Base-by-base conservation (phyloP, 2,888 invertebrate species). In the Saturnia japonica region DNA sequence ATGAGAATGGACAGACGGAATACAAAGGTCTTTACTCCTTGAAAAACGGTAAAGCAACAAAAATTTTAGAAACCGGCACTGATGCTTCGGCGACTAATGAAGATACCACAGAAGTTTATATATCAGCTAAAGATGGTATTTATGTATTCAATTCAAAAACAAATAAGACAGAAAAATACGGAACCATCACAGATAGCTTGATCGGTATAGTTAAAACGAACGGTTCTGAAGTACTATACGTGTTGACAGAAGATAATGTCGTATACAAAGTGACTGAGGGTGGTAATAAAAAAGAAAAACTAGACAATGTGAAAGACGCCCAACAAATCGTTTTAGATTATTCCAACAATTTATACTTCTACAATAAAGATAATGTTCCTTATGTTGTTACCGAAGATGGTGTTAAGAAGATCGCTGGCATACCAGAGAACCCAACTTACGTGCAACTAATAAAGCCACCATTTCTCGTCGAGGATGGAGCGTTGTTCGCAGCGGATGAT, bases 231-330 rank as follows among this genome's bases (percentile, higher is more conserved):
- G 34, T 71, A 0, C 77, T 92, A 2, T 93, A 89, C 74, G 84
- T 87, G 28, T 67, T 93, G 0, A 88, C 88, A 8, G 83, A 85
- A 43, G 80, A 86, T 28, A 78, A 87, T 25, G 77, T 83, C 40
- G 67, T 92, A 0, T 91, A 83, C 75, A 89, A 87, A 78, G 87
- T 91, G 0, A 84, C 85, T 8, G 84, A 89, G 14, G 77, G 82
- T 7, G 92, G 91, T 2, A 85, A 79, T 0, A 83, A 81, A 28
- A 90, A 88, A 64, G 83, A 82, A 7, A 80, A 83, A 72, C 25
- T 91, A 0, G 79, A 83, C 0, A 79, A 81, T 8, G 77, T 88
- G 7, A 78, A 77, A 0, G 82, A 87, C 9, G 89, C 89, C 0
- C 79, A 84, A 66, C 81, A 89, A 77, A 85, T 93, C 0, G 81